These are phyloP conservation scores for Miichthys miiuy DNA, from an alignment of 2,797 vertebrate genomes.

Conservation along the genomic window DNA sequence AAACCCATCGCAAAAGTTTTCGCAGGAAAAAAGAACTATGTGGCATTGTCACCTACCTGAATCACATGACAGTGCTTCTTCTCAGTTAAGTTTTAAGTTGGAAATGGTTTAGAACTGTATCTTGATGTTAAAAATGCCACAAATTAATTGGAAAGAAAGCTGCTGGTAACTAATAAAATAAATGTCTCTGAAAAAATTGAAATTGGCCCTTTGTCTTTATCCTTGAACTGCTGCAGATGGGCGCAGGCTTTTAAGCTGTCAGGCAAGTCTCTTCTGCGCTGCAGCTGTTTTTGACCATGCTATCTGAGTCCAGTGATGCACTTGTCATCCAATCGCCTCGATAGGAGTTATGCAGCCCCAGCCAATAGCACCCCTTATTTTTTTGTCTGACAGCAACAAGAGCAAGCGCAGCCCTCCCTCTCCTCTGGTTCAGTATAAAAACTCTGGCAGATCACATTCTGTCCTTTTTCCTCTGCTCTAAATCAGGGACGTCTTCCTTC, in stretches of 20 bases:
- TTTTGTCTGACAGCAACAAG: constrained; percentile 57
- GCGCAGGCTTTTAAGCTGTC: not conserved
- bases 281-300: constrained; percentile 76
- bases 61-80: constrained; percentile 80
- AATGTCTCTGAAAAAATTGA: constrained; percentile 85
- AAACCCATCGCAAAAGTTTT: constrained; percentile 90
- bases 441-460: constrained; percentile 59
- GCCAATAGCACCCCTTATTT: constrained; percentile 75
- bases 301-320: constrained; percentile 52
- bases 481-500: constrained; percentile 59
- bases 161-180: constrained; percentile 88
- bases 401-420: constrained; percentile 65
- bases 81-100: constrained; percentile 85
- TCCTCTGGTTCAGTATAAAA: constrained; percentile 79
- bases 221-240: constrained; percentile 40
- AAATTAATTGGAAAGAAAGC: constrained; percentile 84
- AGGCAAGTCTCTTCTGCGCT: constrained; percentile 21
- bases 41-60: constrained; percentile 78
- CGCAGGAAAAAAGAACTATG: constrained; percentile 86
- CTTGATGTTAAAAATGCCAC: constrained; percentile 82
- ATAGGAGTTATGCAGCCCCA: constrained; percentile 38
- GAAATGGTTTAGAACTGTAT: constrained; percentile 83
- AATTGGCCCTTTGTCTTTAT: constrained; percentile 54
- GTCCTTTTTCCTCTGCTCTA: constrained; percentile 82
- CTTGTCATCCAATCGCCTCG: constrained; percentile 72